Evolutionary conservation across 2,113 vertebrate species (phyloP), one percentile per base, ranked within the genome.

Genomic region (Egretta garzetta): DNA sequence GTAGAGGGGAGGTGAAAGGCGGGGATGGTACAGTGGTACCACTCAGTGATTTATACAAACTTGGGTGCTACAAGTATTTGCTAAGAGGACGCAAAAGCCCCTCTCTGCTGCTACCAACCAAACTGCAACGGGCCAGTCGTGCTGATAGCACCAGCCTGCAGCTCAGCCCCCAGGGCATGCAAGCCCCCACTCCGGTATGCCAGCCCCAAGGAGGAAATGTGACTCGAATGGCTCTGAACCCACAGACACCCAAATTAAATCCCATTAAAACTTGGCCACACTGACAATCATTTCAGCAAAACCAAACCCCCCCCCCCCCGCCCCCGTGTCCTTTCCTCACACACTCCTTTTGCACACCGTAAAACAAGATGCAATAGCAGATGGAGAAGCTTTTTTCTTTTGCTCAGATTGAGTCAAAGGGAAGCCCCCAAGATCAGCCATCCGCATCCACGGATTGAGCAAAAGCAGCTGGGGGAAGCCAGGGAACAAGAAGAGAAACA

Each of bases 271-370:
- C 24, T 13, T n/a, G 52, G 23, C 52, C 49, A 50, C 3, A 0
- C 6, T 56, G 71, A 32, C 10, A 37, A 10, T 27, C 8, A 30
- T 72, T 64, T 82, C 53, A 62, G 74, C 90, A 67, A 66, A 30
- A 39, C 9, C 18, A 12, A n/a, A n/a, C n/a, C n/a, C n/a, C 4
- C 1, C 11, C 2, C 0, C 17, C 15, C 4, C 1, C 13, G 2
- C 0, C 17, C 5, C 5, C 4, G 0, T 8, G 37, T 12, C 20
- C 43, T 47, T 83, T 56, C 26, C 24, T 77, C 45, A 53, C 52
- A 49, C 8, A 10, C 58, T 15, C 20, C 49, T 43, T 83, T 56
- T n/a, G 21, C 24, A 66, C 41, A 45, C 56, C 32, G 64, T 4
- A 5, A 58, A 93, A 45, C 12, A n/a, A 67, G 81, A 24, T 14